Percentiles rank a stretch among this genome's conserved stretches.
Conservation (phyloP, 2,797 vertebrate genomes). For the Hydrocynus forskahlii region DNA sequence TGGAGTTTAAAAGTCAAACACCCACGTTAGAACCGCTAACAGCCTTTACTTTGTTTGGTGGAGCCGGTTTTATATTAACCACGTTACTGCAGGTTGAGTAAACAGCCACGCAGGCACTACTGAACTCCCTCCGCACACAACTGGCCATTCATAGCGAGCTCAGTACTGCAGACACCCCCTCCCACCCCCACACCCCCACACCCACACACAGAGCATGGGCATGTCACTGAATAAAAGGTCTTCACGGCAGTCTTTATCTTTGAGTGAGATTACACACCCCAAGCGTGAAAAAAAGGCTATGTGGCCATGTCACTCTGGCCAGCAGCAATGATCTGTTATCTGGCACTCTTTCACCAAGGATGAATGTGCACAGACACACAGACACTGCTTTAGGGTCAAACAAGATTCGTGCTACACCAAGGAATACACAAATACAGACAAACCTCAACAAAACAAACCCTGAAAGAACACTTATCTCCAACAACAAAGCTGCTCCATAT, state of each 20-base stretch:
- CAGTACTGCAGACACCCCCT: not conserved
- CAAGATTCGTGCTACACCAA: not conserved
- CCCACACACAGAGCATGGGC: no score
- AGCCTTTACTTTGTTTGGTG: not conserved
- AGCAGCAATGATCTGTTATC: not conserved
- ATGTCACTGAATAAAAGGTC: not conserved
- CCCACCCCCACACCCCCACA: not conserved
- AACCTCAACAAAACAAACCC: not conserved
- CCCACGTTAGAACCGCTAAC: not conserved
- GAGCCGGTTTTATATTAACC: not conserved
- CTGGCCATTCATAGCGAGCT: slow-evolving; percentile 18
- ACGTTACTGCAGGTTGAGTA: not conserved
- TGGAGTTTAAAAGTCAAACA: not conserved
- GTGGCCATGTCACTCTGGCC: not conserved
- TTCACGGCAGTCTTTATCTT: not conserved
- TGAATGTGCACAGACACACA: not conserved
- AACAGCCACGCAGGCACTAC: slow-evolving; percentile 40
- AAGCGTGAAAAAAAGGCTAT: not conserved
- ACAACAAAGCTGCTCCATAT: not conserved
- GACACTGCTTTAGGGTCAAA: not conserved
- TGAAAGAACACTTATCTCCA: not conserved
- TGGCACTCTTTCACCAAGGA: not conserved
- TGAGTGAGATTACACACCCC: not conserved
- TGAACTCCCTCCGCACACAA: slow-evolving; percentile 12
- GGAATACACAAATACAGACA: not conserved